Evolutionary conservation across 2,888 invertebrate species (phyloP).

Genomic region (Hybos culiciformis): DNA sequence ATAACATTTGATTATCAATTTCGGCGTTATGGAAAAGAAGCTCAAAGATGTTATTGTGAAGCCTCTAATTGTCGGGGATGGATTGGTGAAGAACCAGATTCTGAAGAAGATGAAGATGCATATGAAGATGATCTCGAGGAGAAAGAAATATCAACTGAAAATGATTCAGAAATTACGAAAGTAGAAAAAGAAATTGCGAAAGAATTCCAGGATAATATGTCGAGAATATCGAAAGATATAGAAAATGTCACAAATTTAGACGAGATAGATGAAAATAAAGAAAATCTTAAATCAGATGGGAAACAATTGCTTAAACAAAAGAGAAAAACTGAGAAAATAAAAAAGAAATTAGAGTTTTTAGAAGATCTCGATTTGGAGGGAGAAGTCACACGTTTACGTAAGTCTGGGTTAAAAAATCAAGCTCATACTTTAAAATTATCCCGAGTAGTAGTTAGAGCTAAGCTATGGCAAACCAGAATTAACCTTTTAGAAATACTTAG

Average conservation of each 20-base stretch:
- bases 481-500: conserved; percentile 65
- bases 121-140: conserved; percentile 23
- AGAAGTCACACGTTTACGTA: conserved; percentile 67
- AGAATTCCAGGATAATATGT: neutral
- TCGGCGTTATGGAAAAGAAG: conserved; percentile 90
- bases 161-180: conserved; percentile 13
- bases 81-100: conserved; percentile 79
- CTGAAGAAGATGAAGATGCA: conserved; percentile 40
- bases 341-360: conserved; percentile 37
- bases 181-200: conserved; percentile 14
- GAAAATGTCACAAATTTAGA: neutral
- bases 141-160: conserved; percentile 23
- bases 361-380: conserved; percentile 65
- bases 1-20: conserved; percentile 98
- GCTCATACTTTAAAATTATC: conserved; percentile 79
- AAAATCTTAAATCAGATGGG: conserved; percentile 4
- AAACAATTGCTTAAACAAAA: conserved; percentile 28
- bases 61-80: conserved; percentile 82
- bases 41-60: conserved; percentile 92
- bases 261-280: conserved; percentile 1
- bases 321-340: conserved; percentile 13
- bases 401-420: conserved; percentile 74
- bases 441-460: conserved; percentile 84
- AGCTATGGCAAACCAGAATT: conserved; percentile 60
- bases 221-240: neutral